These are phyloP conservation scores for Melanotus villosus DNA, from an alignment of 2,888 invertebrate genomes.

Conservation along the genomic window DNA sequence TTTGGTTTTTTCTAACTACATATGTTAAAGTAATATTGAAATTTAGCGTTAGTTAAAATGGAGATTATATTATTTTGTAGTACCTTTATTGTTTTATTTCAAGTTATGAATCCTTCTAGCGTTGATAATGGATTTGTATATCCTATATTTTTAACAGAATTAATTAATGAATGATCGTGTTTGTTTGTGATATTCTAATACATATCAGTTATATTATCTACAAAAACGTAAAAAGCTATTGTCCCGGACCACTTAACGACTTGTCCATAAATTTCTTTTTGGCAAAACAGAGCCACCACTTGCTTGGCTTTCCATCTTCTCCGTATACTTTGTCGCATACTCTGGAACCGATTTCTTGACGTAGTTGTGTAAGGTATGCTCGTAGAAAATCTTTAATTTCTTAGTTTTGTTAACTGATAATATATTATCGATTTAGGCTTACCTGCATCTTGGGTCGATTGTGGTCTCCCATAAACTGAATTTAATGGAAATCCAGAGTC, in stretches of 20 bases:
- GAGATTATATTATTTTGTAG: too few species aligned
- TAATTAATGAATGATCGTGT: too few species aligned
- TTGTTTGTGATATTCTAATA: too few species aligned
- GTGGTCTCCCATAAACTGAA: conserved; percentile 93
- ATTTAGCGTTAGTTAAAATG: too few species aligned
- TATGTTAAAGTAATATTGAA: too few species aligned
- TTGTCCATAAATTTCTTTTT: conserved; percentile 99
- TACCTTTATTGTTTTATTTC: too few species aligned
- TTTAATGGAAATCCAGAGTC: conserved; percentile 95
- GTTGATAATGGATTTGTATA: too few species aligned
- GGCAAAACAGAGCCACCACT: conserved; percentile 99
- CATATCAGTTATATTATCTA: too few species aligned
- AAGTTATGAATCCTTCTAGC: too few species aligned
- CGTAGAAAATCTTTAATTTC: conserved; percentile 87
- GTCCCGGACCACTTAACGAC: conserved; percentile 91
- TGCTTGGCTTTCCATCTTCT: conserved; percentile 95
- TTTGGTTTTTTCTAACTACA: too few species aligned
- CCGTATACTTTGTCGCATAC: conserved; percentile 94
- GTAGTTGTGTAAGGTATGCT: conserved; percentile 92
- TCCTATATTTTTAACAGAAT: too few species aligned
- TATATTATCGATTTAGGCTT: neutral
- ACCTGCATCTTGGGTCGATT: conserved; percentile 86
- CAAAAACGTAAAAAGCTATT: too few species aligned
- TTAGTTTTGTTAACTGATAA: neutral
- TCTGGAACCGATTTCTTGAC: conserved; percentile 95